Percentiles rank a stretch among this genome's conserved stretches.
These are phyloP conservation scores for Rhagophthalmus giganteus DNA, from an alignment of 2,888 invertebrate genomes.

Conservation along the genomic window DNA sequence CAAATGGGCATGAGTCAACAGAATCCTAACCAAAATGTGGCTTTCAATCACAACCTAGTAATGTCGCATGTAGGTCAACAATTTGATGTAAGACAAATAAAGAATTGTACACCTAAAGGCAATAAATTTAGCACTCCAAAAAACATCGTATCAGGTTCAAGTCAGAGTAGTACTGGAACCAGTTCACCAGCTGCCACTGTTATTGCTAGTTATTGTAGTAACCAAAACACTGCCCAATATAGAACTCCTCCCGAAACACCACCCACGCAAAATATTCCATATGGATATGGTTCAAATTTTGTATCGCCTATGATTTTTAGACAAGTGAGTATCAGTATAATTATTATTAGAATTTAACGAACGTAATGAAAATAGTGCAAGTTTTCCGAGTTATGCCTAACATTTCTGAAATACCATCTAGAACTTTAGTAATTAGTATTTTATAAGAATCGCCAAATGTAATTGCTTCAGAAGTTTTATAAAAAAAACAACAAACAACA, in stretches of 20 bases:
- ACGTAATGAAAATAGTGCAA: neutral
- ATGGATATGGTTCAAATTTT: constrained; percentile 42
- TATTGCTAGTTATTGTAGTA: constrained; percentile 47
- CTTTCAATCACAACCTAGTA: constrained; percentile 18
- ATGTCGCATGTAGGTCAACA: constrained; percentile 15
- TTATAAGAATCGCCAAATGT: neutral
- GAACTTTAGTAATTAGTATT: neutral
- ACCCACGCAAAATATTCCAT: constrained; percentile 42
- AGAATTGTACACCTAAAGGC: constrained; percentile 36
- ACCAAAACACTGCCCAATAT: constrained; percentile 40
- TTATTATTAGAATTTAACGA: constrained; percentile 11
- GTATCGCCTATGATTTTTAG: constrained; percentile 47
- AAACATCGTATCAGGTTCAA: constrained; percentile 43
- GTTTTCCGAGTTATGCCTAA: too few species aligned
- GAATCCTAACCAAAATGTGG: constrained; percentile 15
- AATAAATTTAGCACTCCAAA: constrained; percentile 38
- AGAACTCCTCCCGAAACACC: constrained; percentile 52
- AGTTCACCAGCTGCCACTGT: constrained; percentile 53
- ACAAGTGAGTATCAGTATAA: constrained; percentile 44
- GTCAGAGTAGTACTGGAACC: constrained; percentile 52
- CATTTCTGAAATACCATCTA: too few species aligned
- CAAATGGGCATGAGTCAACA: constrained; percentile 10
- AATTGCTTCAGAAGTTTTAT: too few species aligned
- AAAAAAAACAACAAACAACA: too few species aligned
- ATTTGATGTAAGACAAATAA: constrained; percentile 31